phyloP scores from a whole-genome alignment of 2,113 vertebrate genomes.

The Lipophrys pholis region DNA sequence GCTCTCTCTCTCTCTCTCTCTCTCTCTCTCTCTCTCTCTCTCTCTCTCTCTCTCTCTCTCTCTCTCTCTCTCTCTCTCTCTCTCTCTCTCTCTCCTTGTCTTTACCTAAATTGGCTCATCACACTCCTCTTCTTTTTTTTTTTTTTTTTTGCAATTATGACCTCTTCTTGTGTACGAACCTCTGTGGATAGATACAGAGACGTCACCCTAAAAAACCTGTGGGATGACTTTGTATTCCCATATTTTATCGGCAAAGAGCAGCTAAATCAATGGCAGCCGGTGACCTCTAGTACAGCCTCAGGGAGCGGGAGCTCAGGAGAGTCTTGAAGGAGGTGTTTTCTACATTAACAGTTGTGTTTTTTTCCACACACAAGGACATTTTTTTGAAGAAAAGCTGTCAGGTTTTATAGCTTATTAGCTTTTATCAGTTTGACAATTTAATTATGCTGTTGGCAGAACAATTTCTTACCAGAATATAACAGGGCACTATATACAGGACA shows the following conservation, averaged over 20 bases:
- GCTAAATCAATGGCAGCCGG: constrained; percentile 47
- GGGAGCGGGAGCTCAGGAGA: constrained; percentile 33
- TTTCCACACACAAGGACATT: constrained; percentile 30
- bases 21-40: not conserved
- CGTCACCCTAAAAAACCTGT: constrained; percentile 22
- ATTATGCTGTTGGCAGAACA: not conserved
- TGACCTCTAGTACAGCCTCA: constrained; percentile 15
- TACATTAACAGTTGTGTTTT: constrained; percentile 10
- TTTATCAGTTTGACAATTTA: not conserved
- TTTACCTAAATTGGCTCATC: constrained; percentile 9
- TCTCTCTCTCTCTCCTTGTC: not conserved
- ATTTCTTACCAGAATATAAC: not conserved
- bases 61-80: not conserved
- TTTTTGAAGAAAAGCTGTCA: constrained; percentile 26
- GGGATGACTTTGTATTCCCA: constrained; percentile 35
- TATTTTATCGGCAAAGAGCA: constrained; percentile 43
- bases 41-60: not conserved
- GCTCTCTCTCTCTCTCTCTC: constrained; percentile 17
- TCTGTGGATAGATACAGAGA: constrained; percentile 8
- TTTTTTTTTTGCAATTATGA: constrained; percentile 3
- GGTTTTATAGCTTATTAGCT: constrained; percentile 23
- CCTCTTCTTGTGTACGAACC: constrained; percentile 16
- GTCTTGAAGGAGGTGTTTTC: constrained; percentile 28
- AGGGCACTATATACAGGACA: not conserved
- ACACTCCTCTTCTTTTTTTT: not conserved